phyloP scores from a whole-genome alignment of 2,113 vertebrate species.

The Ariopsis seemanni region DNA sequence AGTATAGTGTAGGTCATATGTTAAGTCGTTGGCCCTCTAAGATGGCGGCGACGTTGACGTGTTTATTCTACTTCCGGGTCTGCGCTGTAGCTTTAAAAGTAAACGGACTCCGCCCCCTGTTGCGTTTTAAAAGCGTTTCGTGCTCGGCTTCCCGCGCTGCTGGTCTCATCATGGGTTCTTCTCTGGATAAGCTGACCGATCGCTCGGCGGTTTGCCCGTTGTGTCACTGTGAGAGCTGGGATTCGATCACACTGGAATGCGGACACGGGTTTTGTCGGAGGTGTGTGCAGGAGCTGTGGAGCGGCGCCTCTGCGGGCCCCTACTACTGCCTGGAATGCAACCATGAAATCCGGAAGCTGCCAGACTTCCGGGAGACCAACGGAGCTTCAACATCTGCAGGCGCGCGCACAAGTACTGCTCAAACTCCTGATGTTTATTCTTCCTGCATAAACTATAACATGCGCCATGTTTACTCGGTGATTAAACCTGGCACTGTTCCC shows the following conservation, averaged over 20 bases:
- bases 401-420: conserved; percentile 18
- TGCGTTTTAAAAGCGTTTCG: not conserved
- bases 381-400: conserved; percentile 10
- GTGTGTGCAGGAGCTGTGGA: conserved; percentile 74
- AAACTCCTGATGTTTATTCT: too few species aligned
- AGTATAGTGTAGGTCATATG: too few species aligned
- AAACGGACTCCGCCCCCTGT: too few species aligned
- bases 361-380: conserved; percentile 34
- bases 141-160: not conserved
- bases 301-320: conserved; percentile 58
- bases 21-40: too few species aligned
- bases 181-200: conserved; percentile 45
- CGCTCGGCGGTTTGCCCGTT: conserved; percentile 52
- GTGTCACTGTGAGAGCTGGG: conserved; percentile 55
- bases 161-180: conserved; percentile 59
- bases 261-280: conserved; percentile 69
- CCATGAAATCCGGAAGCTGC: conserved; percentile 64
- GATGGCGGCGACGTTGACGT: too few species aligned
- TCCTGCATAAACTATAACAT: too few species aligned
- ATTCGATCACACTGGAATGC: conserved; percentile 63
- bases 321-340: conserved; percentile 70
- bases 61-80: too few species aligned
- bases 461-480: too few species aligned
- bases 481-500: too few species aligned
- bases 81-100: too few species aligned